A percentile compares a stretch with the other conserved stretches of the same genome.
Evolutionary conservation across 2,113 vertebrate genomes (phyloP).

Genomic region (Stomatorhinus ivindoensis): DNA sequence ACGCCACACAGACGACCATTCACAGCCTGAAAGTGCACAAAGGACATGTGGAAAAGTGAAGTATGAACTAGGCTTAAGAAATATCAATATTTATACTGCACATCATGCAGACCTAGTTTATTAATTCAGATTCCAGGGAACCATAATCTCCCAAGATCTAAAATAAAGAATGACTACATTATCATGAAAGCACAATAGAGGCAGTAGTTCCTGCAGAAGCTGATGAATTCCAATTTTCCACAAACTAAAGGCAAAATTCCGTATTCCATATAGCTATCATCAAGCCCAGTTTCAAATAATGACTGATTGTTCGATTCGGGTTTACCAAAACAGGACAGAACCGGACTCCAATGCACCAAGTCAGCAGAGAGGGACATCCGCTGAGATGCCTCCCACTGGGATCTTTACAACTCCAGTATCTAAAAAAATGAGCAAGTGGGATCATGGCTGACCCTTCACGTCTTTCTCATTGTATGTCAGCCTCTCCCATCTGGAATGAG

Average conservation of each 20-base stretch:
- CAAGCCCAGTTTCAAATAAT: too few species aligned
- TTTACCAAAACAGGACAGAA: not conserved
- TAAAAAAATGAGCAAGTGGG: too few species aligned
- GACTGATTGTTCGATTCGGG: not conserved
- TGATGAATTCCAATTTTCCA: not conserved
- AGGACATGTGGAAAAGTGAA: not conserved
- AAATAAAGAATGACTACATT: not conserved
- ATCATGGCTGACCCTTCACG: too few species aligned
- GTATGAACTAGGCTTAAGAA: not conserved
- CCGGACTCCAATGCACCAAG: not conserved
- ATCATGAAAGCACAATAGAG: not conserved
- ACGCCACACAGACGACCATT: not conserved
- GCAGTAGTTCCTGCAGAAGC: not conserved
- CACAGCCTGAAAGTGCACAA: not conserved
- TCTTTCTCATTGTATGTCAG: not conserved
- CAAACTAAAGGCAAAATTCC: not conserved
- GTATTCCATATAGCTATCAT: too few species aligned
- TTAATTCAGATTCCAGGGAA: not conserved
- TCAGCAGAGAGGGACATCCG: not conserved
- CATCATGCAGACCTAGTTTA: not conserved
- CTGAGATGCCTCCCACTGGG: not conserved
- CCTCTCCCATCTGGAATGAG: not conserved
- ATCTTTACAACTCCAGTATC: not conserved
- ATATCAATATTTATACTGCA: not conserved
- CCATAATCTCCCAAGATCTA: not conserved